These are phyloP conservation scores for Agriopis aurantiaria DNA, from an alignment of 2,888 invertebrate genomes.

Conservation along the genomic window DNA sequence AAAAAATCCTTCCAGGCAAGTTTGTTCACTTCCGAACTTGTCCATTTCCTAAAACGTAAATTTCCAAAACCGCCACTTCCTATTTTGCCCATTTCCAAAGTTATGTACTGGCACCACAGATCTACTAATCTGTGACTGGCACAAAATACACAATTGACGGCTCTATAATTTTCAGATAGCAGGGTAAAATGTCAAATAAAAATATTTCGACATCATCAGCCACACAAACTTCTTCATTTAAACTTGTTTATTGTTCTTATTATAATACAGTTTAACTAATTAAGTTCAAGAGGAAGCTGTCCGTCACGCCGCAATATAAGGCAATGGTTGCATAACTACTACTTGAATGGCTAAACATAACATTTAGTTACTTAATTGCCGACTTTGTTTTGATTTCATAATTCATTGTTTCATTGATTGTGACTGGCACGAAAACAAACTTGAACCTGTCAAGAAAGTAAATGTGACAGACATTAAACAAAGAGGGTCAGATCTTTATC, in stretches of 20 bases:
- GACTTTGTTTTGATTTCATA: conserved; percentile 34
- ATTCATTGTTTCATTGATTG: conserved; percentile 28
- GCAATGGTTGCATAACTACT: conserved; percentile 60
- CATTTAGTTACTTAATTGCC: conserved; percentile 31
- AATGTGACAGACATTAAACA: not conserved
- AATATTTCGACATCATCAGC: not conserved
- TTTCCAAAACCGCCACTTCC: no score
- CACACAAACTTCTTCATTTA: not conserved
- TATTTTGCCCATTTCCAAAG: no score
- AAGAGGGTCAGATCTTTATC: conserved; percentile 7
- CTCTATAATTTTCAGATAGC: not conserved
- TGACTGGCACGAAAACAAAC: conserved; percentile 22
- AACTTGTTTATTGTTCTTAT: conserved; percentile 42
- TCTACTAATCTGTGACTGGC: no score
- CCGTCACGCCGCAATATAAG: conserved; percentile 41
- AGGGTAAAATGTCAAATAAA: not conserved
- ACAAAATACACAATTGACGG: not conserved
- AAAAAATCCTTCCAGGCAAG: no score
- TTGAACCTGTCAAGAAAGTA: conserved; percentile 15
- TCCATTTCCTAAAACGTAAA: no score
- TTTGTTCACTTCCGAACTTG: no score
- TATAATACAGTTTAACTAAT: conserved; percentile 25
- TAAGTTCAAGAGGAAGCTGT: conserved; percentile 39
- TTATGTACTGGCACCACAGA: no score
- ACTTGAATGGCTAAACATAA: conserved; percentile 35